Conservation (phyloP, 2,113 vertebrate species). For the Phylloscopus whistleri region DNA sequence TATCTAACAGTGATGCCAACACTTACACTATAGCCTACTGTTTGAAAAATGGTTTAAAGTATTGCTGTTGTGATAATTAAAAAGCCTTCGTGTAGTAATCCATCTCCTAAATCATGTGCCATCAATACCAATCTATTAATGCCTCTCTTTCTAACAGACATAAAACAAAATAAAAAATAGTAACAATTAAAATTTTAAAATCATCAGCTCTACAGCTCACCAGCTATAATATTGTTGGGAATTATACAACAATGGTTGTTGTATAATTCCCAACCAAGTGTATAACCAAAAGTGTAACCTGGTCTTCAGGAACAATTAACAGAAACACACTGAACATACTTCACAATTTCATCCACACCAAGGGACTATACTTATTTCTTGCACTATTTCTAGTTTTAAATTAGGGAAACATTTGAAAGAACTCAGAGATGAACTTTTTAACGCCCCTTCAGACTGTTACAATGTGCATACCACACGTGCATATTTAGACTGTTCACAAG, state of each 20-base stretch:
- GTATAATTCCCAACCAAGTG: too few relatives aligned
- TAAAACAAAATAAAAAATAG: not conserved
- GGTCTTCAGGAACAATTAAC: not conserved
- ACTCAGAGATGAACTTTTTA: not conserved
- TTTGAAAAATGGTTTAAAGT: not conserved
- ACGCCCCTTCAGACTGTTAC: not conserved
- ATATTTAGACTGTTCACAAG: not conserved
- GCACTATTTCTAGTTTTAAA: not conserved
- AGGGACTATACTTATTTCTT: not conserved
- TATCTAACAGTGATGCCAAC: not conserved
- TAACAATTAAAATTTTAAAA: not conserved
- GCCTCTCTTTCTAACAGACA: not conserved
- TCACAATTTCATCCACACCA: not conserved
- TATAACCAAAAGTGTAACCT: not conserved
- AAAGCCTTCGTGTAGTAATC: not conserved
- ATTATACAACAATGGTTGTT: not conserved
- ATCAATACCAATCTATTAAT: not conserved
- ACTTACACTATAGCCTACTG: not conserved
- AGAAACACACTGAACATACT: not conserved
- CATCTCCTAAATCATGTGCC: not conserved
- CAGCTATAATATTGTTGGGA: not conserved
- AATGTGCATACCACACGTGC: rapidly evolving
- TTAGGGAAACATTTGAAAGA: not conserved
- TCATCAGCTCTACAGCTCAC: not conserved
- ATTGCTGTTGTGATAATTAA: not conserved